Conservation (phyloP, 1,140 invertebrate species). For the Ganaspis sp. region DNA sequence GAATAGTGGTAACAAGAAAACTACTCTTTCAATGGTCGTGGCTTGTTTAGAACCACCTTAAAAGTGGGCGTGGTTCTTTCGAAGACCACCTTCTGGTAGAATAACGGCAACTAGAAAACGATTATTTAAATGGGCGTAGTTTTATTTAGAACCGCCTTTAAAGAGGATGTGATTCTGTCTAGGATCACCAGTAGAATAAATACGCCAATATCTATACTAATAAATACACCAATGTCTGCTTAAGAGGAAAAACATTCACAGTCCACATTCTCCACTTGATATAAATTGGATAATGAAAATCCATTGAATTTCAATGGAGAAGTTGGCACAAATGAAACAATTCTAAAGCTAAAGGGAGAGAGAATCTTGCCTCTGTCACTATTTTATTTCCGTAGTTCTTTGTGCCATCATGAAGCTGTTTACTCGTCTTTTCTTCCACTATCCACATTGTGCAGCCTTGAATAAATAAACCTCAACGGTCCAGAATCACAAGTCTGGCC, state of each 20-base stretch:
- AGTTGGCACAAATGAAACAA: background rate
- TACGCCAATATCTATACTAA: too few relatives aligned
- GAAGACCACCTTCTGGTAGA: too few relatives aligned
- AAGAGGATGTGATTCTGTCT: too few relatives aligned
- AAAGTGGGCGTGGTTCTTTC: too few relatives aligned
- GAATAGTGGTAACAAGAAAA: too few relatives aligned
- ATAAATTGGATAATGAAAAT: background rate
- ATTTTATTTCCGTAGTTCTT: slow-evolving; percentile 4
- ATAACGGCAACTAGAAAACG: too few relatives aligned
- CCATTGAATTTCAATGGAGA: background rate
- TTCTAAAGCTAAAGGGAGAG: background rate
- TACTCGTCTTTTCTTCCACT: slow-evolving; percentile 10
- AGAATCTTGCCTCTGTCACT: slow-evolving; percentile 3
- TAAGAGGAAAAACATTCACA: background rate
- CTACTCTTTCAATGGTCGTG: too few relatives aligned
- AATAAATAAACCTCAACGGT: slow-evolving; percentile 15
- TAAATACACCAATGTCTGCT: too few relatives aligned
- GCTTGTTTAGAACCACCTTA: too few relatives aligned
- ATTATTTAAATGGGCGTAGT: too few relatives aligned
- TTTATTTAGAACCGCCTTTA: too few relatives aligned
- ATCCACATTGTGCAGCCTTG: slow-evolving; percentile 2
- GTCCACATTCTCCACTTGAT: background rate
- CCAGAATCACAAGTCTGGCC: slow-evolving; percentile 8
- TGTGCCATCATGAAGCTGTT: slow-evolving; percentile 11
- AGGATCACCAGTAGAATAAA: too few relatives aligned